phyloP scores from a whole-genome alignment of 1,140 invertebrate species.

The Psix sp. region DNA sequence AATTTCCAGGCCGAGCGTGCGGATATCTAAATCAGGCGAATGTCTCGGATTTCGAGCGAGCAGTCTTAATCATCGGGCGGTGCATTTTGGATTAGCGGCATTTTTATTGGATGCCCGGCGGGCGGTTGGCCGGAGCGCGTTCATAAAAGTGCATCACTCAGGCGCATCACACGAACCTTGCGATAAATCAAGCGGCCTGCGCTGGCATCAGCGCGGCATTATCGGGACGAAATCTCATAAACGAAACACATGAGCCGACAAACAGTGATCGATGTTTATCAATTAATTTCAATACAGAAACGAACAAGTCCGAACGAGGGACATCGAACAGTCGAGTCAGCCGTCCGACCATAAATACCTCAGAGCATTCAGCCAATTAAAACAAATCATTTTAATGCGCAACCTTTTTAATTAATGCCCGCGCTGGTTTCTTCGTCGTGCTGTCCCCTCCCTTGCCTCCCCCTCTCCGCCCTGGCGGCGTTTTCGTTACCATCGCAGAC shows the following conservation, averaged over 20 bases:
- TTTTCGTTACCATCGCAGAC: slow-evolving; percentile 64
- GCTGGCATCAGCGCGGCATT: slow-evolving; percentile 37
- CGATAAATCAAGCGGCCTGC: slow-evolving; percentile 26
- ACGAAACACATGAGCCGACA: slow-evolving; percentile 49
- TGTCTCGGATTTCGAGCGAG: background rate
- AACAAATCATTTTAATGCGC: slow-evolving; percentile 79
- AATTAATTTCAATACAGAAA: slow-evolving; percentile 58
- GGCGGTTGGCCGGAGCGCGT: slow-evolving; percentile 44
- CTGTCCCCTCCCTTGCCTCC: slow-evolving; percentile 59
- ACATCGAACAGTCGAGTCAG: slow-evolving; percentile 42
- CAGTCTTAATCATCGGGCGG: slow-evolving; percentile 3
- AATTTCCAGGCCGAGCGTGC: too few species aligned
- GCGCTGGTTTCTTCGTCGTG: slow-evolving; percentile 70
- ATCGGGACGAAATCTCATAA: slow-evolving; percentile 51
- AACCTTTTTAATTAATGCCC: slow-evolving; percentile 78
- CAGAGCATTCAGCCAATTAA: slow-evolving; percentile 77
- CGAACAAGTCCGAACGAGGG: slow-evolving; percentile 47
- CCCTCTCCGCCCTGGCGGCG: slow-evolving; percentile 12
- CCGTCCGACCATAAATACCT: slow-evolving; percentile 74
- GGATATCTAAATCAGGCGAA: background rate
- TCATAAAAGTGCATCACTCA: slow-evolving; percentile 49
- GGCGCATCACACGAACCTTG: slow-evolving; percentile 9
- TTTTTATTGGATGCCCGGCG: slow-evolving; percentile 49
- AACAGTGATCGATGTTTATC: slow-evolving; percentile 60
- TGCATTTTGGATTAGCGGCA: too few species aligned